phyloP scores from a whole-genome alignment of 1,140 invertebrate species.

The Sinella curviseta region DNA sequence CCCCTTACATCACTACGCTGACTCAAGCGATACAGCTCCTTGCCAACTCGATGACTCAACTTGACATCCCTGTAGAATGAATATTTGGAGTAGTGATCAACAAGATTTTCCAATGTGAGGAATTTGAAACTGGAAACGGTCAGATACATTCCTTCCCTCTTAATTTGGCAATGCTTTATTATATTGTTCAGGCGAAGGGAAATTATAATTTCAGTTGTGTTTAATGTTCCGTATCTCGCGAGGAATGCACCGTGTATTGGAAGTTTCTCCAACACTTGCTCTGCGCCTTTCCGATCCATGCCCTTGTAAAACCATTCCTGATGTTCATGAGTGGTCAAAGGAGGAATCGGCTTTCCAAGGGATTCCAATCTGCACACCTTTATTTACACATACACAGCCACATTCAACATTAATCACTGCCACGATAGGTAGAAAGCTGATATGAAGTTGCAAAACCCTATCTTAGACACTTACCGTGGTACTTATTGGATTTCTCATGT shows the following conservation, averaged over 20 bases:
- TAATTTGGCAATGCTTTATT: slow-evolving; percentile 92
- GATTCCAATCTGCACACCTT: slow-evolving; percentile 78
- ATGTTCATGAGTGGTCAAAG: slow-evolving; percentile 87
- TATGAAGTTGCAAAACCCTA: too few relatives aligned
- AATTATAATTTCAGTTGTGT: slow-evolving; percentile 75
- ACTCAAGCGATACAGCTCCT: slow-evolving; percentile 57
- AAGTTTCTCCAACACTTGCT: slow-evolving; percentile 78
- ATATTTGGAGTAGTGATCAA: slow-evolving; percentile 84
- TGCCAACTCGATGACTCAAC: slow-evolving; percentile 78
- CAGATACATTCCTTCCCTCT: slow-evolving; percentile 86
- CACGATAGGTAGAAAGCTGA: too few relatives aligned
- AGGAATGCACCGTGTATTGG: slow-evolving; percentile 87
- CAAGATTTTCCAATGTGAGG: slow-evolving; percentile 73
- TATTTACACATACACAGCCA: too few relatives aligned
- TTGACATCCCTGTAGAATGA: slow-evolving; percentile 87
- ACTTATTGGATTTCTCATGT: slow-evolving; percentile 71
- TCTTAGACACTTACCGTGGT: too few relatives aligned
- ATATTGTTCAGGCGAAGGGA: slow-evolving; percentile 76
- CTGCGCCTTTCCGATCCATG: slow-evolving; percentile 68
- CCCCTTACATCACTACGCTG: neutral
- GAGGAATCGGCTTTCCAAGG: slow-evolving; percentile 86
- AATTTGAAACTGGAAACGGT: slow-evolving; percentile 85
- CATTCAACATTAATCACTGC: neutral
- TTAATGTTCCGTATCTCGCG: slow-evolving; percentile 64
- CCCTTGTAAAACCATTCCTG: slow-evolving; percentile 91